Percentiles rank a stretch among this genome's conserved stretches.
Evolutionary conservation across 2,113 vertebrate species (phyloP).

Genomic region (Columba janthina): DNA sequence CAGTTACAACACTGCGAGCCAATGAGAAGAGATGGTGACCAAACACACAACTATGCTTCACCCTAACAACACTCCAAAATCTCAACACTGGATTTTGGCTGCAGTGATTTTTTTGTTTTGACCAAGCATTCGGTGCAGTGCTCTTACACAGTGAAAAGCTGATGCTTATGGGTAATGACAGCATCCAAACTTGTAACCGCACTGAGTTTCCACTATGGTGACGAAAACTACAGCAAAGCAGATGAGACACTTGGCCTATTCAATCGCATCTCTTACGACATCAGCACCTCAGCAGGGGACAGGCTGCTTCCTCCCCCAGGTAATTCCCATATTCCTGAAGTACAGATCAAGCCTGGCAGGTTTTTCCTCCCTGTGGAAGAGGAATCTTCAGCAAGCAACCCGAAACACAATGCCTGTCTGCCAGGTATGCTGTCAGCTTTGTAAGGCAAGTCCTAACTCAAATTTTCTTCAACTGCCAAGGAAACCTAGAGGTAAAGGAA

Average conservation of each 20-base stretch:
- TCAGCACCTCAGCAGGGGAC: not conserved
- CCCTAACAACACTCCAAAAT: not conserved
- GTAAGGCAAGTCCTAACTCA: not conserved
- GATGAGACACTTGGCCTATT: not conserved
- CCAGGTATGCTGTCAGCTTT: not conserved
- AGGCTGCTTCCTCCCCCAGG: not conserved
- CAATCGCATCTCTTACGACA: not conserved
- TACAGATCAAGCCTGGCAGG: not conserved
- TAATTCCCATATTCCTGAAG: not conserved
- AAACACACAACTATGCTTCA: slow-evolving; percentile 22
- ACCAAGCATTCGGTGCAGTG: not conserved
- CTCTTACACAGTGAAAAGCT: not conserved
- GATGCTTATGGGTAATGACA: not conserved
- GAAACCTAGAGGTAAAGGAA: not conserved
- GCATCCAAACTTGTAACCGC: not conserved
- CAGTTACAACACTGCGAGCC: slow-evolving; percentile 29
- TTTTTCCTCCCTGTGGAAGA: not conserved
- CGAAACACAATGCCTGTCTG: not conserved
- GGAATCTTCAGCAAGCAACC: not conserved
- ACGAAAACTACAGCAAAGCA: not conserved
- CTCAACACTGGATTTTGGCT: not conserved
- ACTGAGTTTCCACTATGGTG: not conserved
- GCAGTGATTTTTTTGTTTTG: not conserved
- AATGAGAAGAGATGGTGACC: slow-evolving; percentile 30
- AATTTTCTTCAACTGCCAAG: not conserved